A percentile compares a stretch with the other conserved stretches of the same genome.
Conservation (phyloP, 2,888 invertebrate species). For the Megastigmus dorsalis region DNA sequence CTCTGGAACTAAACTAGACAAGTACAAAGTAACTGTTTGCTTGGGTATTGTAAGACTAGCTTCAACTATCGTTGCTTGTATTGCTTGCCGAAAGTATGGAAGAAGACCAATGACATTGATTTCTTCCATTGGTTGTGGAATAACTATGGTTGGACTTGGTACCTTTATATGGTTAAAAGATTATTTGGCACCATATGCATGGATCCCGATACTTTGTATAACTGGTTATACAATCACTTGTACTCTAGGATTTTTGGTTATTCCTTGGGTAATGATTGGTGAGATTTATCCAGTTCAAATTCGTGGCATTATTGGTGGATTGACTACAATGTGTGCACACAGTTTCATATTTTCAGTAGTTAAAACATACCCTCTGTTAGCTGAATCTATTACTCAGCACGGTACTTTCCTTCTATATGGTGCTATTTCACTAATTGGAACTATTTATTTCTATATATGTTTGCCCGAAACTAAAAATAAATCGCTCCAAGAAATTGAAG, state of each 20-base stretch:
- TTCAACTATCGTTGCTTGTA: slow-evolving; percentile 80
- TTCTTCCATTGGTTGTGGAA: slow-evolving; percentile 79
- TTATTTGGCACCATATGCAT: slow-evolving; percentile 74
- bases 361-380: slow-evolving; percentile 80
- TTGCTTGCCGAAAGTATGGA: slow-evolving; percentile 79
- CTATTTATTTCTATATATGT: slow-evolving; percentile 80
- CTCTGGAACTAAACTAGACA: slow-evolving; percentile 78
- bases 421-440: slow-evolving; percentile 77
- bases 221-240: slow-evolving; percentile 79
- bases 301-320: slow-evolving; percentile 80
- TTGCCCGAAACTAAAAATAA: slow-evolving; percentile 83
- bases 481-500: slow-evolving; percentile 82
- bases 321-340: slow-evolving; percentile 82
- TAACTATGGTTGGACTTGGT: slow-evolving; percentile 79
- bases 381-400: slow-evolving; percentile 75
- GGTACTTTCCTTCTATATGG: slow-evolving; percentile 81
- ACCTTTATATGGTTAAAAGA: slow-evolving; percentile 79
- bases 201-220: slow-evolving; percentile 80
- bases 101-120: slow-evolving; percentile 80
- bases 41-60: slow-evolving; percentile 78
- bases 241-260: slow-evolving; percentile 81
- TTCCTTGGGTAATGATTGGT: slow-evolving; percentile 86
- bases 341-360: slow-evolving; percentile 81
- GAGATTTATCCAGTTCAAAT: slow-evolving; percentile 82
- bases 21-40: slow-evolving; percentile 79